Base-by-base conservation (phyloP, 2,113 vertebrate genomes). In the Triplophysa siluroides region DNA sequence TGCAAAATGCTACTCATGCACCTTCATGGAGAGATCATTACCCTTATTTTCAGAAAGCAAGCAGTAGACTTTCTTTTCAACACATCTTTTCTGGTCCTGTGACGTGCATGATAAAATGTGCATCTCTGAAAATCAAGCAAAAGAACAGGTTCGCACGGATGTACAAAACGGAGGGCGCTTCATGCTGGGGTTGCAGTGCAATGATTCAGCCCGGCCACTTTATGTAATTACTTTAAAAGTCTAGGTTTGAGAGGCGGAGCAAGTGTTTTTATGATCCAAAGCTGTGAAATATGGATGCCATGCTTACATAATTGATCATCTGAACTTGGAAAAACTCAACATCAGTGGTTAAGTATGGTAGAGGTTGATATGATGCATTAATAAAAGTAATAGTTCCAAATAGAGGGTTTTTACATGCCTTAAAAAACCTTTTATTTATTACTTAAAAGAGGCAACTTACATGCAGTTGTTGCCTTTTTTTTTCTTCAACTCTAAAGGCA, bases 231-330 rank as follows among this genome's bases (percentile, higher is more conserved):
- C 70, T 43, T 56, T 38, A 2, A 3, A 65, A 52, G 41, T 70
- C 77, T 50, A n/a, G 41, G 24, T 70, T 60, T 29, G 26, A 23
- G 12, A 76, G 6, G 68, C n/a, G 14, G 70, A 58, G 0, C 45
- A 9, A 47, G 10, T 68, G 73, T 47, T 54, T 81, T 60, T 29
- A n/a, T 74, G 74, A 76, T 75, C 77, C 71, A 84, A 33, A 83
- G 70, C 79, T 47, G 71, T 52, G 74, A 82, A 78, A 66, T 66
- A 81, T 68, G 65, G 63, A 83, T 81, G 68, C 16, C 26, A 14
- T 70, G 72, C 63, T 81, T 69, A 54, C 29, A 56, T 86, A 85
- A 88, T 85, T 83, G 47, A 89, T 84, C 80, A 60, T 78, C 73
- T 71, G 62, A 52, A 66, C 62, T 52, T 61, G 41, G 68, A 61